phyloP scores from a whole-genome alignment of 2,888 invertebrate species.

The Agrochola litura region DNA sequence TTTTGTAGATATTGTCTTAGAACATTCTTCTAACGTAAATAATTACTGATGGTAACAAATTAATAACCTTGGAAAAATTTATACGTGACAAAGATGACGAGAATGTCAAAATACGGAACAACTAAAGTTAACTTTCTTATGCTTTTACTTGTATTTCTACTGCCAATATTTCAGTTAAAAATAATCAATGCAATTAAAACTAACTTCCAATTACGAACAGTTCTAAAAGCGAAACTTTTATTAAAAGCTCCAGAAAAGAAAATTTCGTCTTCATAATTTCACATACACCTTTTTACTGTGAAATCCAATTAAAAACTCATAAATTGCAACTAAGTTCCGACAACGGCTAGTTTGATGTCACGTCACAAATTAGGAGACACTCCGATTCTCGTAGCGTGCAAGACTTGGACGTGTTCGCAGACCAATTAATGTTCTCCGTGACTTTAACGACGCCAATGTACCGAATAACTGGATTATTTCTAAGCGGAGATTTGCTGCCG shows the following conservation, averaged over 20 bases:
- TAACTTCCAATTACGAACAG: background rate
- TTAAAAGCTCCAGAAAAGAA: background rate
- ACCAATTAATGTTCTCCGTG: conserved; percentile 62
- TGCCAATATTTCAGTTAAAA: background rate
- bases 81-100: background rate
- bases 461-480: conserved; percentile 59
- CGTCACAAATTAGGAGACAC: conserved; percentile 59
- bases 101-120: background rate
- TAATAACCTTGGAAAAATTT: background rate
- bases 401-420: conserved; percentile 52
- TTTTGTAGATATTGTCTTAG: background rate
- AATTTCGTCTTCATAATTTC: conserved; percentile 17
- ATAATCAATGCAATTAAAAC: background rate
- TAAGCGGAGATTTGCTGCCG: conserved; percentile 59
- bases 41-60: too few species aligned
- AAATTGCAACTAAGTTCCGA: conserved; percentile 46
- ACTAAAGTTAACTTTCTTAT: background rate
- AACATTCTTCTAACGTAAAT: background rate
- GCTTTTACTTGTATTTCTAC: background rate
- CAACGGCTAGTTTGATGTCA: conserved; percentile 36
- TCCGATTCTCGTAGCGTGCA: conserved; percentile 47
- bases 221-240: background rate
- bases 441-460: conserved; percentile 58
- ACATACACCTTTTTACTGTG: background rate
- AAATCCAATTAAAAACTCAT: conserved; percentile 54